Evolutionary conservation across 37 sponge, comb jelly and placozoan species (phyloP).

Genomic region (Lycopodina hypogea): DNA sequence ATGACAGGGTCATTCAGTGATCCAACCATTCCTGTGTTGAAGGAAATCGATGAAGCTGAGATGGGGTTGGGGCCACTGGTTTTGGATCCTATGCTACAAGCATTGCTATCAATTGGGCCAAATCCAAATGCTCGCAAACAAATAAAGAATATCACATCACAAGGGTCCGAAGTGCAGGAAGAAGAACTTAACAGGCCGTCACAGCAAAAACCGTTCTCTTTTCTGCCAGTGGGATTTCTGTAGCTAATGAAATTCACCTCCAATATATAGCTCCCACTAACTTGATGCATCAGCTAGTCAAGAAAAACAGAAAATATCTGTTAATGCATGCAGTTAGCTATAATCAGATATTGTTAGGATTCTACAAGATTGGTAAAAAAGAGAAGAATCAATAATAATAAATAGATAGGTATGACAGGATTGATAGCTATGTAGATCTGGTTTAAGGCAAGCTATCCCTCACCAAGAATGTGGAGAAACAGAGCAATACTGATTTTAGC

Average conservation of each 20-base stretch:
- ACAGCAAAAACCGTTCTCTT: conserved; percentile 22
- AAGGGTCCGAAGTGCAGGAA: not conserved
- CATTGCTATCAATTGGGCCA: not conserved
- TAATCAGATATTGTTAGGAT: too few species aligned
- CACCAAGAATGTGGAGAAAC: too few species aligned
- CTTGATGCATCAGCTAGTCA: not conserved
- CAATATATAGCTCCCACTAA: not conserved
- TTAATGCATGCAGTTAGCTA: too few species aligned
- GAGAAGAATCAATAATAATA: too few species aligned
- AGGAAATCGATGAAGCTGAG: not conserved
- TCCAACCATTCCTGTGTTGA: not conserved
- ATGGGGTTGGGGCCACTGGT: not conserved
- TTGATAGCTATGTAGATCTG: too few species aligned
- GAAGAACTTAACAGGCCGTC: not conserved
- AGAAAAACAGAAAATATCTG: too few species aligned
- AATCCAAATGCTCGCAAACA: conserved; percentile 8
- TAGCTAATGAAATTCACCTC: conserved; percentile 5
- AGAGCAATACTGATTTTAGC: too few species aligned
- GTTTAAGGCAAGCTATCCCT: too few species aligned
- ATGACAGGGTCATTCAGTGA: conserved; percentile 15
- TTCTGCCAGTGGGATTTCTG: conserved; percentile 13
- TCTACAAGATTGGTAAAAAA: too few species aligned
- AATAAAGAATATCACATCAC: conserved; percentile 44
- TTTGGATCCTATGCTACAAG: not conserved
- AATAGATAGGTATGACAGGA: too few species aligned